Base-by-base conservation (phyloP, 2,888 invertebrate genomes). In the Autographa gamma region DNA sequence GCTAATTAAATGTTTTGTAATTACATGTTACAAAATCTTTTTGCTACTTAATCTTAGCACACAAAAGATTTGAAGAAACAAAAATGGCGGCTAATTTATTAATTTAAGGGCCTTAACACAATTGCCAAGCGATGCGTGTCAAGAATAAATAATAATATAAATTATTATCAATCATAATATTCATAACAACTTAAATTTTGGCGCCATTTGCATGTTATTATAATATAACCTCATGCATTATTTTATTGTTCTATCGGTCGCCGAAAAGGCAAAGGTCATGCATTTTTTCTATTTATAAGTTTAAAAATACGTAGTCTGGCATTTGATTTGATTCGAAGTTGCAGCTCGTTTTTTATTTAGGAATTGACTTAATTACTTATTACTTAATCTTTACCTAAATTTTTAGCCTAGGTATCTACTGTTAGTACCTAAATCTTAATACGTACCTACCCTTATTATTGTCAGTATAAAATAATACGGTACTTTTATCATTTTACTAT, bases 51-150 rank as follows among this genome's bases (percentile, higher is more conserved):
- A 48, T 62, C 43, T 62, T 63, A 48, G 58, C 67, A 7, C 56
- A 67, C 59, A 67, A 32, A 59, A 80, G 63, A 76, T 67, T 62
- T 5, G 61, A 79, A 71, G 11, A 59, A 73, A 43, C 32, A n/a
- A 67, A 38, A 58, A 69, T 70, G 19, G 54, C 54, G 41, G 25
- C 56, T 34, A 69, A 68, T 63, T 73, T 63, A 69, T 74, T 65
- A 69, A 69, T 73, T 68, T 67, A 76, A 83, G 82, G 82, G 77
- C 82, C 84, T 81, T 81, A 74, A 74, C 82, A 83, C 71, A 62
- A 74, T 81, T 83, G 69, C 60, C 69, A 63, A 79, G 63, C 81
- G 66, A 83, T 72, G 75, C 82, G 72, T 83, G 79, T 76, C 76
- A 81, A 78, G 79, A 67, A 73, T 79, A 64, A 74, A 79, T n/a